A percentile compares a stretch with the other conserved stretches of the same genome.
Conservation (phyloP, 2,113 vertebrate species). For the Anguilla rostrata region DNA sequence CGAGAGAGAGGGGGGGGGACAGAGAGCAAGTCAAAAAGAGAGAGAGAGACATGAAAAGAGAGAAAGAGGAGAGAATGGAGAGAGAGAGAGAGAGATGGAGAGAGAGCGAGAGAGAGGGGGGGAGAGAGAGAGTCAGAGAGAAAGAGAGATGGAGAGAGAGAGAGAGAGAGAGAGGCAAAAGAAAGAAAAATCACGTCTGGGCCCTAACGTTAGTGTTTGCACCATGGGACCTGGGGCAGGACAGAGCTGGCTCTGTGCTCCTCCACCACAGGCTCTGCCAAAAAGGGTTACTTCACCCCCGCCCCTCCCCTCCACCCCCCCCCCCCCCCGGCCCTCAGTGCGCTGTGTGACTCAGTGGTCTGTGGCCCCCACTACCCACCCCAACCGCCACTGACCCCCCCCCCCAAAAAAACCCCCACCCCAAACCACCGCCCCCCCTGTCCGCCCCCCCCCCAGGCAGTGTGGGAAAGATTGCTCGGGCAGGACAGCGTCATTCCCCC, state of each 20-base stretch:
- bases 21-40: neutral
- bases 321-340: constrained; percentile 7
- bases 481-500: constrained; percentile 59
- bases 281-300: constrained; percentile 32
- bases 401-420: neutral
- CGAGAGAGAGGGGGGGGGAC: neutral
- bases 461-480: constrained; percentile 57
- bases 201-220: neutral
- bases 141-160: neutral
- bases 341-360: constrained; percentile 28
- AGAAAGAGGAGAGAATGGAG: constrained; percentile 9
- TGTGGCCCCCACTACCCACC: constrained; percentile 47
- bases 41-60: neutral
- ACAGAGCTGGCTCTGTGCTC: constrained; percentile 30
- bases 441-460: constrained; percentile 44
- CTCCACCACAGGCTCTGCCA: neutral
- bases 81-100: constrained; percentile 16
- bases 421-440: constrained; percentile 50
- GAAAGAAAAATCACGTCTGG: neutral
- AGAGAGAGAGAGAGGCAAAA: constrained; percentile 13
- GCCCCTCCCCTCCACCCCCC: neutral
- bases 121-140: constrained; percentile 17
- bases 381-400: constrained; percentile 40
- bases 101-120: neutral
- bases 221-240: neutral